These are phyloP conservation scores for Syrmaticus mikado DNA, from an alignment of 2,113 vertebrate species.

Conservation along the genomic window DNA sequence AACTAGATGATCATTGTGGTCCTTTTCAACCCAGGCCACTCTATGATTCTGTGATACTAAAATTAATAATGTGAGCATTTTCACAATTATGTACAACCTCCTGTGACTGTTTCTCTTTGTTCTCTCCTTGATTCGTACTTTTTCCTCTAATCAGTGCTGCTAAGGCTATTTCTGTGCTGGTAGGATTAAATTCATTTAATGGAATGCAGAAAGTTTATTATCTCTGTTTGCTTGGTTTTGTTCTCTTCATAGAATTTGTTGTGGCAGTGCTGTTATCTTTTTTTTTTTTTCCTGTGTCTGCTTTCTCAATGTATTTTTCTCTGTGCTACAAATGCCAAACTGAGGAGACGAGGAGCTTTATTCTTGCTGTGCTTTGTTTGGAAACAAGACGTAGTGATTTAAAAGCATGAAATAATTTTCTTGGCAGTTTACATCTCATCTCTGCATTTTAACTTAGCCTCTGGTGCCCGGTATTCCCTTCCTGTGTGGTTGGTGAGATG, in stretches of 20 bases:
- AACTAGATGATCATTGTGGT: no score
- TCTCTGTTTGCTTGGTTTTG: background rate
- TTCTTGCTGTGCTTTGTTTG: background rate
- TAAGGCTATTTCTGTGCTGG: background rate
- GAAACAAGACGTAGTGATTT: background rate
- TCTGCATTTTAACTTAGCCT: background rate
- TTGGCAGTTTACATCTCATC: slow-evolving; percentile 27
- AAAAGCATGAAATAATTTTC: slow-evolving; percentile 38
- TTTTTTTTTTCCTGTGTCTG: background rate
- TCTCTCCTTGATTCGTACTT: background rate
- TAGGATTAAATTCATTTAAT: background rate
- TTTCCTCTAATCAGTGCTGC: background rate
- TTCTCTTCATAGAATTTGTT: background rate
- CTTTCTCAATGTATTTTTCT: background rate
- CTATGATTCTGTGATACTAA: background rate
- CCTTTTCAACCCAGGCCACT: no score
- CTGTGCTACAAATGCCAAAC: background rate
- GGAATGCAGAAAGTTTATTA: background rate
- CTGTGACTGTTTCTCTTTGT: background rate
- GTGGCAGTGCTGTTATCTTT: background rate
- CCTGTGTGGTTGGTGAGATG: background rate
- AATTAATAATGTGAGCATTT: background rate
- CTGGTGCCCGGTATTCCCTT: background rate
- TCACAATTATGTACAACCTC: background rate
- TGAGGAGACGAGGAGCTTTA: background rate